Base-by-base conservation (phyloP, 1,140 invertebrate genomes). In the Phocides pigmalion region DNA sequence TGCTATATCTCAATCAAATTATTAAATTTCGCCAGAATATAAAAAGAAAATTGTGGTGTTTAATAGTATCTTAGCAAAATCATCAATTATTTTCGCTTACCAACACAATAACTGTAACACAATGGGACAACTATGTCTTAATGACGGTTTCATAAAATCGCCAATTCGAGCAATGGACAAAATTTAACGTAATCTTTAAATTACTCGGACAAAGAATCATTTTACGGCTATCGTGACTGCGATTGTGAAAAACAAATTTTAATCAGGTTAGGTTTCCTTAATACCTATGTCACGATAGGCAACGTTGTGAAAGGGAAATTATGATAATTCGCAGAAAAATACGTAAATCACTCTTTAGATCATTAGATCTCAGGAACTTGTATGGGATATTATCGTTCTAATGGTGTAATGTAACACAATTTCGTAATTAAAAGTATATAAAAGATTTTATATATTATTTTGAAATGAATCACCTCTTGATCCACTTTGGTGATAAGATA, bases 201-300 rank as follows among this genome's bases (percentile, higher is more conserved):
- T 44, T 44, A 47, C 1, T 41, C 28, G 56, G 66, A 62, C 64
- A 68, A 68, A 62, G 47, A 62, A 69, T 66, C 42, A 71, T 63
- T 64, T 68, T 50, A 65, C 25, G 32, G 19, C 41, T 50, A 61
- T 78, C 75, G 75, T 78, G 75, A 75, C 75, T 64, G 22, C 50
- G 59, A 75, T 75, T 76, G 65, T 32, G 51, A 64, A 74, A 74
- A 71, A 76, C 70, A 2, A 12, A 47, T 42, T 63, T 65, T 62
- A 67, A 72, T 68, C 44, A 41, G 62, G 69, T 67, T 46, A 63
- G 53, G 61, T 69, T 69, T 66, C 59, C 64, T 69, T 70, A 65
- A 64, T 73, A 12, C 25, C 25, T 46, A 65, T 65, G 49, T 65
- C 62, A 74, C 65, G 68, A 65, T 61, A 54, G 62, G 32, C 14